Evolutionary conservation across 2,797 vertebrate species (phyloP), one percentile per base, ranked within the genome.

Genomic region (Alectoris magna): DNA sequence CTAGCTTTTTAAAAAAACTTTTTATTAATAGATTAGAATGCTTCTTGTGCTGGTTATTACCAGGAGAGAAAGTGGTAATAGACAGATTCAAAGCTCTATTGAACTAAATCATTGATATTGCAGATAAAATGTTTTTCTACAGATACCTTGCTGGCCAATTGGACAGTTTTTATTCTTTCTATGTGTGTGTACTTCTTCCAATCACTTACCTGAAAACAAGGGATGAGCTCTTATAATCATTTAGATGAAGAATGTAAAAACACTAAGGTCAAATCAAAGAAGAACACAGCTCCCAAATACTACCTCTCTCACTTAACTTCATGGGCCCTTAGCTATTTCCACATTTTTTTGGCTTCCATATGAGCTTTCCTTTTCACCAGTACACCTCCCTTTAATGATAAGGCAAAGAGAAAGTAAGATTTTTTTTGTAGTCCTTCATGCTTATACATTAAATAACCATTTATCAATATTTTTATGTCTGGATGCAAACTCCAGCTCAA

Each of bases 311-410:
- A 21, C 21, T 64, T 59, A n/a, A 46, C 6, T 19, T 24, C 31
- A 6, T 4, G 21, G 26, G 2, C 56, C 60, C n/a, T 68, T 29
- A 64, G 14, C 18, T 48, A n/a, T 8, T 87, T 8, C 15, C 3
- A 16, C 18, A 64, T 15, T 49, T 68, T 68, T 74, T 62, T 43
- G 44, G 38, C 16, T 77, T 60, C 41, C 9, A 5, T 21, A 29
- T 14, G 46, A 88, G 26, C 15, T 24, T 78, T 55, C 10, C 21
- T 56, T 84, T 79, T 64, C 77, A 67, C 2, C 17, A 49, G 24
- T 2, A 14, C 14, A 56, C 11, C 2, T 34, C 17, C 24, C 21
- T 21, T 19, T 11, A 58, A 34, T 18, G 31, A 36, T 0, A 55
- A 26, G 59, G 34, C 39, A 83, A 91, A 89, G n/a, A 72, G 4